These are phyloP conservation scores for Saturnia pavonia DNA, from an alignment of 2,888 invertebrate species.

Conservation along the genomic window DNA sequence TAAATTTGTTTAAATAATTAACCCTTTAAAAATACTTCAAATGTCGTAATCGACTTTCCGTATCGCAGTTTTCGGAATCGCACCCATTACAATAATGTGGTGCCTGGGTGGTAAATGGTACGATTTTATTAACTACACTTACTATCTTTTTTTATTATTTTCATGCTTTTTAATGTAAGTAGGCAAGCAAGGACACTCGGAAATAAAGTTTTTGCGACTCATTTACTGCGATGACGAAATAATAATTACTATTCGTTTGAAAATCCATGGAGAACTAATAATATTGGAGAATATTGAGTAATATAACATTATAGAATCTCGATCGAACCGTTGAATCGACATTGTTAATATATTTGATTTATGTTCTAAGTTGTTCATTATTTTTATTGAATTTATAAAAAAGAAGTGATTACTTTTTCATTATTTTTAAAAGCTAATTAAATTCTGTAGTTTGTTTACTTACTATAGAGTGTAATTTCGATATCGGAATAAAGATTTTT, in stretches of 20 bases:
- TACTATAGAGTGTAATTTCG: neutral
- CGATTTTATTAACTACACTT: slow-evolving; percentile 9
- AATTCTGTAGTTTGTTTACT: neutral
- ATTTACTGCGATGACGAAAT: neutral
- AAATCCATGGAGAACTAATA: neutral
- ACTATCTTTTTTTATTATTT: slow-evolving; percentile 3
- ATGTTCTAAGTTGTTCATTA: neutral
- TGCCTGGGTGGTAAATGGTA: slow-evolving; percentile 13
- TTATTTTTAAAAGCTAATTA: neutral
- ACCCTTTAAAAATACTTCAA: neutral
- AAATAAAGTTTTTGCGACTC: slow-evolving; percentile 8
- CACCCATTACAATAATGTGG: neutral
- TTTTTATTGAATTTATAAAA: neutral
- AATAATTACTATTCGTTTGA: neutral
- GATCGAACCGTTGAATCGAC: no score
- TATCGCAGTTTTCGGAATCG: neutral
- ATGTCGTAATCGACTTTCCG: neutral
- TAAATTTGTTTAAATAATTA: no score
- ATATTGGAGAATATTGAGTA: neutral
- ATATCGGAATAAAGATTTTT: neutral
- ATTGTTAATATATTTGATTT: no score
- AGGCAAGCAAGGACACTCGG: neutral
- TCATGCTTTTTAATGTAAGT: slow-evolving; percentile 1
- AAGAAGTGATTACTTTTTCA: neutral
- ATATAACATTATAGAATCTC: no score